Percentiles rank a stretch among this genome's conserved stretches.
Conservation (phyloP, 2,888 invertebrate species). For the Platyscelio sp. region DNA sequence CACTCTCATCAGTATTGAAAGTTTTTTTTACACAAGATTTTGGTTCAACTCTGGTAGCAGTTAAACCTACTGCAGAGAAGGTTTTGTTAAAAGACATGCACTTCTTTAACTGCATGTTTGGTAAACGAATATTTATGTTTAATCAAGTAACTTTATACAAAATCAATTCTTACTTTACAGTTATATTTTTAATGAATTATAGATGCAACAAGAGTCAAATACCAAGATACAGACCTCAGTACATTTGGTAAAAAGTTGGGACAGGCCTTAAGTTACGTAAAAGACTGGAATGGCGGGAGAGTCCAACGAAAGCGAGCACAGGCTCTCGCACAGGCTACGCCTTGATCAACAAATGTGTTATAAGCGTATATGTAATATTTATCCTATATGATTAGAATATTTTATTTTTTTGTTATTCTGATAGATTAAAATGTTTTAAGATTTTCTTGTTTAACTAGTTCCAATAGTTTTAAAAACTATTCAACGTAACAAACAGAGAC, state of each 20-base stretch:
- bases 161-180: constrained; percentile 14
- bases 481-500: neutral
- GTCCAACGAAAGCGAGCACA: constrained; percentile 18
- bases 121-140: constrained; percentile 31
- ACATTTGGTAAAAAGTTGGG: constrained; percentile 34
- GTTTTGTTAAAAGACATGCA: constrained; percentile 17
- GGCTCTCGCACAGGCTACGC: neutral
- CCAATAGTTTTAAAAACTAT: neutral
- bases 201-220: constrained; percentile 36
- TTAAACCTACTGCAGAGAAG: constrained; percentile 26
- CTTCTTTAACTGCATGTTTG: constrained; percentile 36
- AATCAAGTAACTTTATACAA: constrained; percentile 13
- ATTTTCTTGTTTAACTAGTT: neutral
- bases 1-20: constrained; percentile 13
- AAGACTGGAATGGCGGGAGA: constrained; percentile 49
- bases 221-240: constrained; percentile 13
- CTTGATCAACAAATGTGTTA: neutral
- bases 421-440: neutral
- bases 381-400: constrained; percentile 4
- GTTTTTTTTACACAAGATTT: constrained; percentile 29
- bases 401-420: neutral
- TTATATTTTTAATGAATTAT: constrained; percentile 32
- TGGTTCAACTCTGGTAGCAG: constrained; percentile 26
- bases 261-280: constrained; percentile 38
- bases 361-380: neutral